phyloP scores from a whole-genome alignment of 2,113 vertebrate genomes.

The Pituophis catenifer region DNA sequence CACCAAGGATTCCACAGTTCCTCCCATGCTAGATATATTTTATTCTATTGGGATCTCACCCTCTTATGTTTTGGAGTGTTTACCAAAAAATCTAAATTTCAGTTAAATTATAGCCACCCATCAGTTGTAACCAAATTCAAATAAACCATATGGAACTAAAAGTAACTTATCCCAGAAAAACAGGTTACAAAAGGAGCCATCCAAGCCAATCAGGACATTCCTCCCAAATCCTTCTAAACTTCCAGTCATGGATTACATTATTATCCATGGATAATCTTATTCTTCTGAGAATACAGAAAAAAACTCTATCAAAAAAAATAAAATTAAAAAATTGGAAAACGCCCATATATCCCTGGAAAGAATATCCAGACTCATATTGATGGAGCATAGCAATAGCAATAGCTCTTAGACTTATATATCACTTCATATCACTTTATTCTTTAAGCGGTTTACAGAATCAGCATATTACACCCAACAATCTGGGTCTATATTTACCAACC shows the following conservation, averaged over 20 bases:
- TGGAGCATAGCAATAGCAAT: background rate
- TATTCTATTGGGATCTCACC: no score
- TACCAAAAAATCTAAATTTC: background rate
- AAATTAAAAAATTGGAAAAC: background rate
- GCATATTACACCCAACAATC: no score
- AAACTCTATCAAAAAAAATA: background rate
- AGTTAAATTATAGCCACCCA: background rate
- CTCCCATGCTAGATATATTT: no score
- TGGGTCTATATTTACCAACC: no score
- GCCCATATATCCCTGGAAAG: background rate
- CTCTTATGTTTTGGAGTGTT: background rate
- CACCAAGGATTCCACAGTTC: no score
- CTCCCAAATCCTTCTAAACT: background rate
- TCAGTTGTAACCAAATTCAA: background rate
- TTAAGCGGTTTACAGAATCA: no score
- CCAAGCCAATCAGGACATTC: background rate
- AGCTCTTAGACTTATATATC: no score
- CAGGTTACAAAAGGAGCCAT: background rate
- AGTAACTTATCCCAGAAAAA: background rate
- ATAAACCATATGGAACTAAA: background rate
- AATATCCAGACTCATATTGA: background rate
- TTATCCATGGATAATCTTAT: background rate
- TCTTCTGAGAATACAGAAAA: background rate
- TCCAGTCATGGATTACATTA: background rate
- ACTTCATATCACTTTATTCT: no score